These are phyloP conservation scores for Rhopalosiphum maidis DNA, from an alignment of 1,140 invertebrate genomes.

Conservation along the genomic window DNA sequence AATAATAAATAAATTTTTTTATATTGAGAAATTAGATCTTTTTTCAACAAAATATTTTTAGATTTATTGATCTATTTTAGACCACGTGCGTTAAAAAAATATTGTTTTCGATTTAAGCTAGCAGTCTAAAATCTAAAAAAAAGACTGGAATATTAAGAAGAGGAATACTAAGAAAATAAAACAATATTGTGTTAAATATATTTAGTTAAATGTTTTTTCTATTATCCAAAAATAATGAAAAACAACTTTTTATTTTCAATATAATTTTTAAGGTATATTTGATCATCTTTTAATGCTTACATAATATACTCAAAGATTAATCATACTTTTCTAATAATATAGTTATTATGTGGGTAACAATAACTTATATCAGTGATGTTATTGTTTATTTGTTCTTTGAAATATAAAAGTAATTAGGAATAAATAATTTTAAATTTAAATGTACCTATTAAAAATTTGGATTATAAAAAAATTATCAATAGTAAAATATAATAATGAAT, in stretches of 20 bases:
- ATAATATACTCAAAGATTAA: too few relatives aligned
- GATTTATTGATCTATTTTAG: not conserved
- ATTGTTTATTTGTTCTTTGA: too few relatives aligned
- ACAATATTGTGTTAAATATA: not conserved
- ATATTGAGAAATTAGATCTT: not conserved
- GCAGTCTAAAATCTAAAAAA: not conserved
- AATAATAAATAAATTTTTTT: not conserved
- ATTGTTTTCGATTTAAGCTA: not conserved
- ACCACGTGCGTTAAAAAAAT: not conserved
- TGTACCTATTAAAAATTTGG: too few relatives aligned
- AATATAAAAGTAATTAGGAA: too few relatives aligned
- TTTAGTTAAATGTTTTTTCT: not conserved
- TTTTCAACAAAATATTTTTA: constrained; percentile 9
- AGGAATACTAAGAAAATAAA: not conserved
- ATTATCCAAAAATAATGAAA: not conserved
- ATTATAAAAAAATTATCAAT: too few relatives aligned
- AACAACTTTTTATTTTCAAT: not conserved
- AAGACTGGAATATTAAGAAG: not conserved
- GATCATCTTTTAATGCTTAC: not conserved
- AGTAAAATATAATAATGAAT: not conserved
- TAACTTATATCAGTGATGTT: too few relatives aligned
- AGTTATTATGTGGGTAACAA: too few relatives aligned
- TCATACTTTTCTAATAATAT: too few relatives aligned
- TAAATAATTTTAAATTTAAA: too few relatives aligned
- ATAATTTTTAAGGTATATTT: not conserved